These are phyloP conservation scores for Spodoptera frugiperda DNA, from an alignment of 1,140 invertebrate species.

Conservation along the genomic window DNA sequence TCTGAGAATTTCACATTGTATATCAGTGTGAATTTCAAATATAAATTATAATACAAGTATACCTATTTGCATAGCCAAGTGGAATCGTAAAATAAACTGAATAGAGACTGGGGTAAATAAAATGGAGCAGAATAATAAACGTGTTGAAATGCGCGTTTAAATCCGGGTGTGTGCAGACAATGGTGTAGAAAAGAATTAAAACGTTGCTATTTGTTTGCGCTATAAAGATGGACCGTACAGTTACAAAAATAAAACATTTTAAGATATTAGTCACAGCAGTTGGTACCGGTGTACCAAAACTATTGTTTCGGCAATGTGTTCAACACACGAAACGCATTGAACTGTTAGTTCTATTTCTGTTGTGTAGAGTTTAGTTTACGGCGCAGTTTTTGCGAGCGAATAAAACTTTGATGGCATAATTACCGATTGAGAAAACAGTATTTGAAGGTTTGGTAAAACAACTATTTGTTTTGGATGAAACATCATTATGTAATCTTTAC, in stretches of 20 bases:
- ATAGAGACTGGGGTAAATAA: neutral
- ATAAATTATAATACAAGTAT: neutral
- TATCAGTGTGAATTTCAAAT: slow-evolving; percentile 5
- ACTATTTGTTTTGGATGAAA: neutral
- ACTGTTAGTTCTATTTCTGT: slow-evolving; percentile 69
- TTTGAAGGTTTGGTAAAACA: slow-evolving; percentile 30
- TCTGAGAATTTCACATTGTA: slow-evolving; percentile 21
- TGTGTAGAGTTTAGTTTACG: slow-evolving; percentile 68
- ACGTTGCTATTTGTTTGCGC: slow-evolving; percentile 53
- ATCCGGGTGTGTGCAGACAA: slow-evolving; percentile 28
- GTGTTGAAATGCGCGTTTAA: slow-evolving; percentile 31
- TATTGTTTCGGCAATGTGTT: slow-evolving; percentile 75
- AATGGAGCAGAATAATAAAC: slow-evolving; percentile 25
- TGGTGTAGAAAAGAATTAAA: slow-evolving; percentile 45
- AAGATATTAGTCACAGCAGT: slow-evolving; percentile 72
- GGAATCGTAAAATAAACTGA: slow-evolving; percentile 7
- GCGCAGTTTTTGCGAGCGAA: slow-evolving; percentile 65
- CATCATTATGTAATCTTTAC: no score
- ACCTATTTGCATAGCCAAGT: neutral
- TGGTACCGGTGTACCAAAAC: slow-evolving; percentile 54
- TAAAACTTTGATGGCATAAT: slow-evolving; percentile 58
- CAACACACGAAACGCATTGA: slow-evolving; percentile 68
- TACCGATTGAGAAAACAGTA: slow-evolving; percentile 47
- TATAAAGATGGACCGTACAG: slow-evolving; percentile 57
- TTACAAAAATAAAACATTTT: slow-evolving; percentile 68